Base-by-base conservation (phyloP, 2,797 vertebrate species). In the Numenius phaeopus region DNA sequence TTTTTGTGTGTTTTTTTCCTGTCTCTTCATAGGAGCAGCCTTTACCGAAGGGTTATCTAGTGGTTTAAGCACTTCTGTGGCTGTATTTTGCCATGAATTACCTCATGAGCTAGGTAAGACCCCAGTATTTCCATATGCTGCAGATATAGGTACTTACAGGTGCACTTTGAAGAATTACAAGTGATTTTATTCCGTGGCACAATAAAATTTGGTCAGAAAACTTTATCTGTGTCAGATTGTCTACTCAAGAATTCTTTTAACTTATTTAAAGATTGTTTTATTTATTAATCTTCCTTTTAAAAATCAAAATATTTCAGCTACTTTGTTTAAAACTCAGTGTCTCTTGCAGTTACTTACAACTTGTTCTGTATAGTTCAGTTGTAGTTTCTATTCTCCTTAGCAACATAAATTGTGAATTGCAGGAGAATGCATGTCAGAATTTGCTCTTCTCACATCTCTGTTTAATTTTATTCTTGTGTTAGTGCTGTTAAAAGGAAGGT, bases 71-170 rank as follows among this genome's bases (percentile, higher is more conserved):
- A 99, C 99, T 8, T 99, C 99, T 30, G 99, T 99, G 65, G 99
- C 99, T 20, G 99, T 99, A 20, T 99, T 99, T 98, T 99, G 99
- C 83, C 99, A 99, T 65, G 99, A 99, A 96, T 98, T 99, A 87
- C 99, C 99, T 87, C 99, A 99, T 69, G 99, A 99, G 81, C 95
- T 99, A 69, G 99, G 99, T 99, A 98, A 99, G 98, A 90, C 17
- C 11, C 11, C 9, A n/a, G 1, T n/a, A 34, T 73, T 86, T 92
- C 47, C 17, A 3, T 88, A 9, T 34, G 47, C 16, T 67, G 17
- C 14, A 14, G 26, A 5, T 67, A 2, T 20, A 9, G 34, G 14
- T 78, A 69, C 42, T 83, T 75, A 39, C 0, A 71, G 26, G 21
- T 86, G 24, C 7, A 4, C 30, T 55, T 10, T 10, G 21, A 26